Base-by-base conservation (phyloP, 1,140 invertebrate species). In the Drosophila pseudoananassae region DNA sequence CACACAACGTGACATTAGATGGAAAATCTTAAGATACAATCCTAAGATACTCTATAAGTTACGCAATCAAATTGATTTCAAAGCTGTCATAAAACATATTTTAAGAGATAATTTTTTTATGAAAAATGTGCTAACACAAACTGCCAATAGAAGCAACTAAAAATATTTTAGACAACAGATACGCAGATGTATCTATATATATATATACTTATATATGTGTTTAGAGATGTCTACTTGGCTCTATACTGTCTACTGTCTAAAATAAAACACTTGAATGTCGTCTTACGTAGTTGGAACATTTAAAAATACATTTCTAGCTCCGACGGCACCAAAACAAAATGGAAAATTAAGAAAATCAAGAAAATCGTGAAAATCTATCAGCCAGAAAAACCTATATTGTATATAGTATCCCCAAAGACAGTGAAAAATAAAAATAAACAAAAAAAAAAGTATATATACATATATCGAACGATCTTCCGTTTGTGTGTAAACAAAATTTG, bases 231-330 rank as follows among this genome's bases (percentile, higher is more conserved):
- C 57, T 74, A 74, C 49, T 73, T 78, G 45, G 63, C 58, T 66
- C 58, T 66, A 64, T 51, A 64, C 58, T 17, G 75, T 82, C 75
- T 72, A 76, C 80, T 79, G 68, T 63, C 81, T 85, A 85, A 85
- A 85, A 74, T 72, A 85, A 88, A 88, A 87, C 78, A 88, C 76
- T 88, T 88, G 78, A 87, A 88, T 87, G 82, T 82, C 82, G 83
- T 82, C 78, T 87, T 87, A 87, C 82, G 82, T 87, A 87, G 82
- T 87, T 87, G 83, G 55, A 70, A 14, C 46, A 69, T 82, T 82
- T 87, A 87, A 83, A 87, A 87, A 87, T 88, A 87, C 33, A 77
- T 65, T 81, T 72, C 76, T 71, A 80, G 78, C 78, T n/a, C 31
- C 80, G 46, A 49, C 68, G 33, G 58, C 59, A 66, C 59, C 57